Evolutionary conservation across 1,140 invertebrate genomes (phyloP).

Genomic region (Uloborus diversus): DNA sequence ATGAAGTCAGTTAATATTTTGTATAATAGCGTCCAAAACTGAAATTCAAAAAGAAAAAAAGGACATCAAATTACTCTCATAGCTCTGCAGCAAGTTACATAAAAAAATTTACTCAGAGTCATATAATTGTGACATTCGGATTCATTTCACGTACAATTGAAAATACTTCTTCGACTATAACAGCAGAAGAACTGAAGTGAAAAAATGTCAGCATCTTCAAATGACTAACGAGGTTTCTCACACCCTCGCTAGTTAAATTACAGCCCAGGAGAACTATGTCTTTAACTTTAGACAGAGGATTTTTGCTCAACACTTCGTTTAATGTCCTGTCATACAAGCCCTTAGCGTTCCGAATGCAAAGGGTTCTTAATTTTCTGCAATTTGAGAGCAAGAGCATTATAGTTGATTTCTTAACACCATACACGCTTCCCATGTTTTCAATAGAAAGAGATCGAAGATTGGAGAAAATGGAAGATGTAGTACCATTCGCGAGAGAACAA

Average conservation of each 20-base stretch:
- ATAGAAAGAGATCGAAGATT: conserved; percentile 2
- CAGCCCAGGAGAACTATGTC: conserved; percentile 1
- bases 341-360: background rate
- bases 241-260: background rate
- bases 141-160: conserved; percentile 16
- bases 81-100: no score
- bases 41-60: no score
- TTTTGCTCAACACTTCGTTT: conserved; percentile 6
- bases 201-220: conserved; percentile 6
- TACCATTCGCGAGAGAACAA: background rate
- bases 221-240: background rate
- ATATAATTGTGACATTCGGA: conserved; percentile 20
- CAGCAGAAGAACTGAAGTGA: conserved; percentile 10
- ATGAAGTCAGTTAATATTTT: no score
- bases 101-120: no score
- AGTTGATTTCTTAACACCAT: background rate
- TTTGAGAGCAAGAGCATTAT: background rate
- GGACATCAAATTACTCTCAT: no score
- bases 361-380: background rate
- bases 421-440: background rate
- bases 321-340: conserved; percentile 7
- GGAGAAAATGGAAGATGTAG: background rate
- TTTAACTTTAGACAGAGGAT: conserved; percentile 18
- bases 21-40: no score
- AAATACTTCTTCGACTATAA: conserved; percentile 14